These are phyloP conservation scores for Neodiprion fabricii DNA, from an alignment of 1,140 invertebrate genomes.

Conservation along the genomic window DNA sequence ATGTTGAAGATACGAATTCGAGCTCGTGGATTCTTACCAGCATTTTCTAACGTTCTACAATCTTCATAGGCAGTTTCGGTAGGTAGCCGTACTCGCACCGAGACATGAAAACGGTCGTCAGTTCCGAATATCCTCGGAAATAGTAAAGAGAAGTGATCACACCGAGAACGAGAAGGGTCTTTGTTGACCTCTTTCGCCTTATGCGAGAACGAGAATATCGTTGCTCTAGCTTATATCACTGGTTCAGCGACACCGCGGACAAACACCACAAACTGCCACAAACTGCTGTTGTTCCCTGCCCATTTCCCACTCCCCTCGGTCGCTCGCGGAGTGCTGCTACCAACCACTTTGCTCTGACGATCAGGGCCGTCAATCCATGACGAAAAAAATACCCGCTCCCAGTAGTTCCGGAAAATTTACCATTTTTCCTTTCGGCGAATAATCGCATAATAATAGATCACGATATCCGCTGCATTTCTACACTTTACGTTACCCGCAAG, in stretches of 20 bases:
- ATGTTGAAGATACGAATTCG: too few relatives aligned
- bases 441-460: too few relatives aligned
- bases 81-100: constrained; percentile 4
- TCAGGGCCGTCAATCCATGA: too few relatives aligned
- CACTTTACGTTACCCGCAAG: too few relatives aligned
- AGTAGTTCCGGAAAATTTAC: too few relatives aligned
- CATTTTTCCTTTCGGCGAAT: too few relatives aligned
- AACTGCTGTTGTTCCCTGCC: not conserved
- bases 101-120: constrained; percentile 28
- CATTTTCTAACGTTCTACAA: constrained; percentile 43
- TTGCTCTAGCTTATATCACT: constrained; percentile 12
- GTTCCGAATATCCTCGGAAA: constrained; percentile 6
- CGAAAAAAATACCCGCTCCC: too few relatives aligned
- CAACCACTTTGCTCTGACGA: too few relatives aligned
- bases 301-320: too few relatives aligned
- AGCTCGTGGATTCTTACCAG: constrained; percentile 35
- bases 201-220: too few relatives aligned
- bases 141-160: constrained; percentile 21
- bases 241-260: constrained; percentile 33
- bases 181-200: constrained; percentile 28
- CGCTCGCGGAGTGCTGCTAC: too few relatives aligned
- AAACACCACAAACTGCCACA: constrained; percentile 14
- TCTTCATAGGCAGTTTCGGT: constrained; percentile 33
- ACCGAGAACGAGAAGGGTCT: constrained; percentile 13
- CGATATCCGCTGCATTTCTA: too few relatives aligned